Conservation (phyloP, 2,113 vertebrate genomes). For the Entelurus aequoreus region DNA sequence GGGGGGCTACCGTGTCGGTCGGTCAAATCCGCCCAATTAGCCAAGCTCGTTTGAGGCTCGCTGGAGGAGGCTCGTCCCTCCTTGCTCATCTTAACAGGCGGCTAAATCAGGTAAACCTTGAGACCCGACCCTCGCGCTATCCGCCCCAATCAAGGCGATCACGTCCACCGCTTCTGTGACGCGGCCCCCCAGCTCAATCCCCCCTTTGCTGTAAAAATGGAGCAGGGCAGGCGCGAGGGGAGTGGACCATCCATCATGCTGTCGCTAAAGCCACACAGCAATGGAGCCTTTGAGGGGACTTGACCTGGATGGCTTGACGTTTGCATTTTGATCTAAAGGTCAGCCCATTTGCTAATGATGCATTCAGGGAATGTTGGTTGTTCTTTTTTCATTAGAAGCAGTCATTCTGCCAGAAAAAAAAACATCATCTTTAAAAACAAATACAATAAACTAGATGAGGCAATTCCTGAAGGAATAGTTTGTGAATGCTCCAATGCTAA, state of each 20-base stretch:
- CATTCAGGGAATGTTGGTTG: constrained; percentile 22
- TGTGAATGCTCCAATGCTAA: no score
- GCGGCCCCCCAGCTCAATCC: neutral
- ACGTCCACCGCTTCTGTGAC: constrained; percentile 23
- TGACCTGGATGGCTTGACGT: constrained; percentile 57
- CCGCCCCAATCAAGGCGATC: constrained; percentile 24
- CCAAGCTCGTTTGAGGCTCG: constrained; percentile 30
- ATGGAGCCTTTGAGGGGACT: constrained; percentile 39
- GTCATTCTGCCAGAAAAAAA: no score
- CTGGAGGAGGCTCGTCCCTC: constrained; percentile 6
- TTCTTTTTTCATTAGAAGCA: no score
- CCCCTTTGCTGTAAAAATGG: constrained; percentile 32
- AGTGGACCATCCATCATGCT: constrained; percentile 61
- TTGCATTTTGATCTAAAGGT: constrained; percentile 57
- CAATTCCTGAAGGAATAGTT: no score
- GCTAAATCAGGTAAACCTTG: constrained; percentile 44
- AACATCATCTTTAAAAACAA: no score
- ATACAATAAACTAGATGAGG: no score
- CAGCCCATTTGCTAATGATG: constrained; percentile 42
- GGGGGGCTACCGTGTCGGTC: constrained; percentile 29
- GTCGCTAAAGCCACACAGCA: constrained; percentile 46
- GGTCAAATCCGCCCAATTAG: constrained; percentile 57
- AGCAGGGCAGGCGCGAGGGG: constrained; percentile 13
- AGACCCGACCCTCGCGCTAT: constrained; percentile 10
- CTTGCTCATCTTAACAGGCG: neutral